Base-by-base conservation (phyloP, 2,888 invertebrate species). In the Lottia gigantea region DNA sequence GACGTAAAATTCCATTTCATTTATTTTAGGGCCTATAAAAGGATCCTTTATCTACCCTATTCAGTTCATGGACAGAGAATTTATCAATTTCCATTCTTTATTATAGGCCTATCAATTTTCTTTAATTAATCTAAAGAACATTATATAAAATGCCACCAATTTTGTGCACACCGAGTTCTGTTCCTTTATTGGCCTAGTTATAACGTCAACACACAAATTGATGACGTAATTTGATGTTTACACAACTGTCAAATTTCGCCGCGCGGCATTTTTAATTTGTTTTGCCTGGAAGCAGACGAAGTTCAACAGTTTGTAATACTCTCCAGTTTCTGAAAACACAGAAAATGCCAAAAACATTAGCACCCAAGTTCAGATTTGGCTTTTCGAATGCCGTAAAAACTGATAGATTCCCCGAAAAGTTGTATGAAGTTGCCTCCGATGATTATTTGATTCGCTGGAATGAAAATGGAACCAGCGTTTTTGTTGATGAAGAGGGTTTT, bases 361-460 rank as follows among this genome's bases (percentile, higher is more conserved):
- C 40, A 11, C 55, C 55, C 12, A 23, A 19, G 19, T 55, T 55
- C 3, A 19, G 55, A 55, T 55, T 55, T 55, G 55, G 55, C 14
- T 55, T 55, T 55, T 55, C 55, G 11, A 55, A 55, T 23, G 55
- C 55, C 3, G 55, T 55, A 11, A 55, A 55, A 23, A 55, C 55
- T 55, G 55, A 55, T 23, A 55, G 78, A 49, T 85, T 85, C 74
- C 84, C 85, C 1, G 78, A 81, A 64, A 85, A 85, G 71, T 69
- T 84, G 1, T 84, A 77, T 66, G 78, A 82, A 61, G 82, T 85
- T 16, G 83, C 76, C 12, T 78, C 79, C 63, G 83, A 85, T 67
- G 81, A 80, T 31, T 76, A 75, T 55, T 64, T 85, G 49, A 72
- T 85, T 25, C 74, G 78, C 40, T 85, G 85, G 85, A 78, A 78